Conservation (phyloP, 2,113 vertebrate genomes). For the Cochlearius cochlearius region DNA sequence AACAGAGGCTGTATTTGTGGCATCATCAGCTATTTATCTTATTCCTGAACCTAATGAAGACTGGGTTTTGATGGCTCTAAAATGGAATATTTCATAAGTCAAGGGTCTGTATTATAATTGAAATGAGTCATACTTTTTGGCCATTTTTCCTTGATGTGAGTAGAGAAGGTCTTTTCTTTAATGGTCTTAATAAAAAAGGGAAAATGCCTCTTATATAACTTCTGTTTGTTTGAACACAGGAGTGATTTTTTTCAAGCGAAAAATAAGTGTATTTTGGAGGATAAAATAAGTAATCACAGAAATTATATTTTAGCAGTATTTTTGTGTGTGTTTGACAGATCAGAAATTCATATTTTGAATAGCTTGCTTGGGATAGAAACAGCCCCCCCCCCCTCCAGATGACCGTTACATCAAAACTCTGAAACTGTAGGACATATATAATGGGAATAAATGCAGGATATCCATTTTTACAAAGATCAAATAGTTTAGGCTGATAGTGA, state of each 20-base stretch:
- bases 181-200: not conserved
- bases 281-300: not conserved
- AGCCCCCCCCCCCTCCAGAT: rapidly evolving
- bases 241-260: not conserved
- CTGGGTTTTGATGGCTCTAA: not conserved
- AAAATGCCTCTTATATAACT: not conserved
- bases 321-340: not conserved
- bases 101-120: not conserved
- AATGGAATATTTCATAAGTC: not conserved
- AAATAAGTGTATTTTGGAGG: not conserved
- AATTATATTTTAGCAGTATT: not conserved
- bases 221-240: not conserved
- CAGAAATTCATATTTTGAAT: not conserved
- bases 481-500: not conserved
- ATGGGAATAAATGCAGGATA: not conserved
- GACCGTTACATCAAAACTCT: not conserved
- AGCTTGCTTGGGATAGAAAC: not conserved
- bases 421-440: not conserved
- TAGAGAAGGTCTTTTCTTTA: not conserved
- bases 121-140: not conserved
- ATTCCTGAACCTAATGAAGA: not conserved
- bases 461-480: not conserved
- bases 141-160: not conserved
- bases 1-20: not conserved
- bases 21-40: not conserved